Evolutionary conservation across 2,797 vertebrate genomes (phyloP), one percentile per base, ranked within the genome.

Genomic region (Lithobates sylvaticus): DNA sequence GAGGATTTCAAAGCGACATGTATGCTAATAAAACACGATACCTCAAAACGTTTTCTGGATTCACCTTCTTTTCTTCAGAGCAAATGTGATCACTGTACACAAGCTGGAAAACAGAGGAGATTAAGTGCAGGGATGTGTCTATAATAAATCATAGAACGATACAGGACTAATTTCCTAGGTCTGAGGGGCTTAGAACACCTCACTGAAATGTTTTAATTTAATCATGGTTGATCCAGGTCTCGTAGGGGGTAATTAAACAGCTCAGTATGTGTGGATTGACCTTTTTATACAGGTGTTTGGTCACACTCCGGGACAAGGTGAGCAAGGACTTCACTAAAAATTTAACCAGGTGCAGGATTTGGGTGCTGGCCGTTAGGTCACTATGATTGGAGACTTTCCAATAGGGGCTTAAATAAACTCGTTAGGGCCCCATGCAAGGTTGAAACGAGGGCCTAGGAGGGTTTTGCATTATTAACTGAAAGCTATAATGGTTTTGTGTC

Each of bases 1-100:
- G 68, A 84, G 82, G 73, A 76, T 84, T 84, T 76, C 23, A 29
- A 50, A 76, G 82, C 50, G 65, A 84, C 82, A 84, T 84, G 61
- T 69, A 44, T 18, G 36, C 27, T 76, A 84, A 76, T 84, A 84
- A 76, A 84, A 84, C 81, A 84, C 74, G 68, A 70, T 75, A 84
- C 16, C 42, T 36, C 26, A 50, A 47, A 76, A 76, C 10, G 9
- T 50, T 76, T 69, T 83, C 73, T 44, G 34, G 73, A 76, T 76
- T 83, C 26, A 67, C n/a, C 61, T 74, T 5, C 13, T 68, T 67
- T 76, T 29, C 73, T 84, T 83, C 18, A 54, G 42, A 26, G 50
- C 32, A 76, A 69, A 58, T 76, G 44, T 13, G 21, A 64, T 73
- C 47, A n/a, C 4, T 2, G 4, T 27, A 50, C 42, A 69, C 32